Base-by-base conservation (phyloP, 2,113 vertebrate genomes). In the Murina feae region DNA sequence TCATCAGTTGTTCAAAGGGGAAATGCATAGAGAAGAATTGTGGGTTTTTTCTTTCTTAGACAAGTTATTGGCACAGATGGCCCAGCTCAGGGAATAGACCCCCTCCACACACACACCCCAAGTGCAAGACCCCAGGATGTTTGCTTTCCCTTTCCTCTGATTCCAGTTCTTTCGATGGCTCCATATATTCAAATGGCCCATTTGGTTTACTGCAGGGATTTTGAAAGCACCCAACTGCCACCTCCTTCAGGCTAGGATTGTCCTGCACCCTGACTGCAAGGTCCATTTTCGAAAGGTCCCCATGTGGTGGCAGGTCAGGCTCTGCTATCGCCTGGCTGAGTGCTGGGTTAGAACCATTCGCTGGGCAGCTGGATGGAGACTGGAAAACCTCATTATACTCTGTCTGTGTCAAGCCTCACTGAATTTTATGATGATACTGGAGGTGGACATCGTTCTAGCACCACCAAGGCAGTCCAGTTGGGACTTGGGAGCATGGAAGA, bases 1-100 rank as follows among this genome's bases (percentile, higher is more conserved):
- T 58, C 21, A 65, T 86, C 58, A 12, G 65, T 83, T 88, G 42
- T 96, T 96, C 92, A 91, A 79, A 96, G 58, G 16, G 58, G 90
- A 78, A 71, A 58, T 49, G 90, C 83, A 72, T n/a, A 86, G 47
- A 4, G 2, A 75, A 81, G 79, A 89, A 47, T 8, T 12, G 17
- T 4, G 3, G 13, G 51, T 68, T 68, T 12, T 20, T 30, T 13
- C 12, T 35, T 53, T 21, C 78, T 85, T 51, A 25, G 78, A 35
- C 85, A 80, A 86, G 82, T 90, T 83, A 30, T 6, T 88, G 78
- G 63, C 55, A 28, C 58, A 74, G 58, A 82, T 39, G 71, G 37
- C 58, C 20, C 7, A 35, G 25, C 74, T 82, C 25, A 9, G 0
- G 2, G 37, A 75, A 78, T 60, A 28, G 10, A 28, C 58, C 25